A percentile compares a stretch with the other conserved stretches of the same genome.
phyloP scores from a whole-genome alignment of 2,797 vertebrate species.

The Gallirallus australis region DNA sequence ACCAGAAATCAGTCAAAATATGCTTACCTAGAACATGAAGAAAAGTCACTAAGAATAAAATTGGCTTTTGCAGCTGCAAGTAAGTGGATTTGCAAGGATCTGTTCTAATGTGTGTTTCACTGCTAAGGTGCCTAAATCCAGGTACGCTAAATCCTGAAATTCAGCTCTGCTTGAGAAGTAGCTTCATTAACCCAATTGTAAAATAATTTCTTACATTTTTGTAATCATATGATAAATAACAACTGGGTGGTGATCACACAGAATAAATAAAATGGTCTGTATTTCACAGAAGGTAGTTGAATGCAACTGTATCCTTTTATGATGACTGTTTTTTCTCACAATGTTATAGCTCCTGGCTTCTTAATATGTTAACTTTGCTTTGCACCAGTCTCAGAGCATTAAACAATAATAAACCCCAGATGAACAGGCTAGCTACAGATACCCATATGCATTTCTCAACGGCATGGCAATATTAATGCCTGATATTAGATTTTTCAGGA shows the following conservation, averaged over 20 bases:
- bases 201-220: background rate
- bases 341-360: background rate
- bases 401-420: background rate
- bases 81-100: background rate
- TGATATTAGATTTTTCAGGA: background rate
- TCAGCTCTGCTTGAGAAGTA: background rate
- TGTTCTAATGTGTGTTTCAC: background rate
- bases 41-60: background rate
- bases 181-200: background rate
- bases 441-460: background rate
- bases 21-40: background rate
- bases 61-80: background rate
- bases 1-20: background rate
- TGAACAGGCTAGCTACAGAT: background rate
- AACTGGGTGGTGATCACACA: background rate
- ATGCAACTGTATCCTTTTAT: constrained; percentile 26
- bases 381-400: background rate
- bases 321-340: background rate
- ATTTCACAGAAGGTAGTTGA: constrained; percentile 52
- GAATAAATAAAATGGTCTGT: constrained; percentile 50
- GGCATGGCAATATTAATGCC: background rate
- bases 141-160: background rate
- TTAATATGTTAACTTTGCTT: background rate
- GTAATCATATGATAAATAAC: constrained; percentile 36
- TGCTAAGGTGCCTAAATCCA: background rate